Evolutionary conservation across 1,140 invertebrate genomes (phyloP).

Genomic region (Drosophila fuyamai): DNA sequence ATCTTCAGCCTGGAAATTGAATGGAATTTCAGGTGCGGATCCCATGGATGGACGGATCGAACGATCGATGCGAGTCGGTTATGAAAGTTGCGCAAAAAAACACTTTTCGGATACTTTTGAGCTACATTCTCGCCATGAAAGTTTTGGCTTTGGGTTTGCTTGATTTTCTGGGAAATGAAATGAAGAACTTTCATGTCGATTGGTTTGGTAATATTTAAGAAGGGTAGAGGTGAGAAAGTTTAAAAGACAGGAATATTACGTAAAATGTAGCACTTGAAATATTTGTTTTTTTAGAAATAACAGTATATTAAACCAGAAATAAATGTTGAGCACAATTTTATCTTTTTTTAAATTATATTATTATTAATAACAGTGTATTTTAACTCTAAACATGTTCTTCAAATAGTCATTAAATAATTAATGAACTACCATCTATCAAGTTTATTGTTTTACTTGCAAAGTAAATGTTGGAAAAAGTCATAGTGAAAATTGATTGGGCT

Average conservation of each 20-base stretch:
- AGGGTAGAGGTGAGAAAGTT: background rate
- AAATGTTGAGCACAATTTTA: no score
- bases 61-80: constrained; percentile 16
- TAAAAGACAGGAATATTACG: background rate
- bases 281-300: no score
- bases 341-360: no score
- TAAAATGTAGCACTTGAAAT: no score
- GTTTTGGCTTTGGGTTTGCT: constrained; percentile 19
- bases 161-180: constrained; percentile 3
- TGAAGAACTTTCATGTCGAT: constrained; percentile 27
- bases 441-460: background rate
- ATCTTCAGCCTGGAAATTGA: constrained; percentile 23
- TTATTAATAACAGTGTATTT: no score
- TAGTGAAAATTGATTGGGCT: background rate
- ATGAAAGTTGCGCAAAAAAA: constrained; percentile 37
- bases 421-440: no score
- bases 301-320: no score
- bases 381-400: no score
- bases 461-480: background rate
- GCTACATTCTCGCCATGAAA: constrained; percentile 43
- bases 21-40: constrained; percentile 38
- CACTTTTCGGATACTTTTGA: constrained; percentile 29
- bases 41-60: constrained; percentile 3
- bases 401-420: no score
- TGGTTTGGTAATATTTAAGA: background rate